These are phyloP conservation scores for Drosophila orena DNA, from an alignment of 1,140 invertebrate species.

Conservation along the genomic window DNA sequence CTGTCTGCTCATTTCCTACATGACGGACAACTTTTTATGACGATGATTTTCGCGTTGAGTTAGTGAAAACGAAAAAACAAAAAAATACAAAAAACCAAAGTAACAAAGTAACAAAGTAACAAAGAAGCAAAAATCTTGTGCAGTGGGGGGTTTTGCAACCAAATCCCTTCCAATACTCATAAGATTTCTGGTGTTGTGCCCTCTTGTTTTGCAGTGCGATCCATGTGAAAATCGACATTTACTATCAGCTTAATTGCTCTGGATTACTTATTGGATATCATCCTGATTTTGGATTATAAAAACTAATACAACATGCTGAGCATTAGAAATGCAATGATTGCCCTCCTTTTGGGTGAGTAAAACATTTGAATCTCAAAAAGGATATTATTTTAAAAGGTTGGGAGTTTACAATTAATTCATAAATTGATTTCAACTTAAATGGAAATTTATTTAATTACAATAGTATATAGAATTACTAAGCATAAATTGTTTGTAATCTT, in stretches of 20 bases:
- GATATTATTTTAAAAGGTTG: no score
- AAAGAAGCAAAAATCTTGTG: constrained; percentile 57
- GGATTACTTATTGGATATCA: constrained; percentile 71
- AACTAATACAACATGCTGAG: constrained; percentile 52
- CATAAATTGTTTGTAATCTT: no score
- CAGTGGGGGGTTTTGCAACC: constrained; percentile 51
- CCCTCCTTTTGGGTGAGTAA: constrained; percentile 67
- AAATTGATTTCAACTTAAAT: no score
- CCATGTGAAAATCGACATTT: constrained; percentile 70
- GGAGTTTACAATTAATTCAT: no score
- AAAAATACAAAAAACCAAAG: constrained; percentile 3
- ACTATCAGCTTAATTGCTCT: constrained; percentile 67
- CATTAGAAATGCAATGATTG: constrained; percentile 50
- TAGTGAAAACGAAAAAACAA: constrained; percentile 16
- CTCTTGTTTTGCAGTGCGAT: constrained; percentile 71
- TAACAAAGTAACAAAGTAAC: constrained; percentile 47
- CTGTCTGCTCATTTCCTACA: constrained; percentile 67
- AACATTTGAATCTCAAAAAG: background rate
- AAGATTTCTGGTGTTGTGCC: constrained; percentile 67
- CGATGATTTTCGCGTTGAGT: constrained; percentile 57
- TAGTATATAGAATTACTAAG: no score
- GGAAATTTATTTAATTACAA: no score
- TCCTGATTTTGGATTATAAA: constrained; percentile 52
- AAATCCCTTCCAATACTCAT: constrained; percentile 61
- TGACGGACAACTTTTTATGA: constrained; percentile 74